Evolutionary conservation across 2,797 vertebrate genomes (phyloP).

Genomic region (Moxostoma hubbsi): DNA sequence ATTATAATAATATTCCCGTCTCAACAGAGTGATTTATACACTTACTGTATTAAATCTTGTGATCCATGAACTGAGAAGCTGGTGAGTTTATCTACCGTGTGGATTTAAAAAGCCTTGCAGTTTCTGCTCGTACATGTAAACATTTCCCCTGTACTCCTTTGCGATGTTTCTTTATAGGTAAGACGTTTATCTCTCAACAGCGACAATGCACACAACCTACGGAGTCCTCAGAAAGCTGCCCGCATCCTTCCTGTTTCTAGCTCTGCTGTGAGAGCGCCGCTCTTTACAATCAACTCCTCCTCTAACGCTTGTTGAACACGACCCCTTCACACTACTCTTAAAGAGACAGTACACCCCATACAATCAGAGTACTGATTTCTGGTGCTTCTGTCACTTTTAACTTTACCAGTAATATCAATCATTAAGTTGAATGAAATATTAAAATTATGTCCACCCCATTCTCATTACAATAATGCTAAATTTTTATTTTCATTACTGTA

Average conservation of each 20-base stretch:
- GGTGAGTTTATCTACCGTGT: neutral
- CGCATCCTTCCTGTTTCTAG: conserved; percentile 54
- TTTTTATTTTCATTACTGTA: too few species aligned
- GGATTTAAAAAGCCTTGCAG: neutral
- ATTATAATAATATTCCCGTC: too few species aligned
- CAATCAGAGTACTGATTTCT: neutral
- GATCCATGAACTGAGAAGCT: conserved; percentile 14
- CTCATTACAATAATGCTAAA: too few species aligned
- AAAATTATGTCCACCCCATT: too few species aligned
- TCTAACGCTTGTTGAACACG: conserved; percentile 19
- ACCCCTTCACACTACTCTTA: conserved; percentile 23
- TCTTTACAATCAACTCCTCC: conserved; percentile 18
- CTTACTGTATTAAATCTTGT: conserved; percentile 14
- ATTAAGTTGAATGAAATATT: too few species aligned
- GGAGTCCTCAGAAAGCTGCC: neutral
- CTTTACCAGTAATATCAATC: neutral
- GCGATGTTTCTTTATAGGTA: neutral
- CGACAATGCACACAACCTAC: neutral
- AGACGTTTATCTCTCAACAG: neutral
- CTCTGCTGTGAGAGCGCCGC: conserved; percentile 12
- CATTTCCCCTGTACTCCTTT: neutral
- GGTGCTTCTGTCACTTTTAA: neutral
- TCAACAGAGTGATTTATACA: neutral
- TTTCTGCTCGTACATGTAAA: neutral
- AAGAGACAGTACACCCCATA: conserved; percentile 22